Percentiles rank a stretch among this genome's conserved stretches.
Evolutionary conservation across 2,797 vertebrate species (phyloP).

Genomic region (Florisuga fusca): DNA sequence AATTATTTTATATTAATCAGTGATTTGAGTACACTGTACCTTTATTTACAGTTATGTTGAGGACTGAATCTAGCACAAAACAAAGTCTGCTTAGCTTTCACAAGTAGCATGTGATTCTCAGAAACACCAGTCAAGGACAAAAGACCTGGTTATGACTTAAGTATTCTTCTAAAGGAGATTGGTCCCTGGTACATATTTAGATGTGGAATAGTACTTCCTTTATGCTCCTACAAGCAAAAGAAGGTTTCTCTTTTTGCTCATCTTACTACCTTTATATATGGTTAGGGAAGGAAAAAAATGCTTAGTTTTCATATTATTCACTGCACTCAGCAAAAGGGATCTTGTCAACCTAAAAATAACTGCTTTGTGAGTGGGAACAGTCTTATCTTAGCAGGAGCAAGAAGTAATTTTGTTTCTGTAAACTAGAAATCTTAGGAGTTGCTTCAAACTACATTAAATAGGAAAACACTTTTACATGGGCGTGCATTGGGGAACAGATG

Average conservation of each 20-base stretch:
- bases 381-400: neutral
- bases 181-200: neutral
- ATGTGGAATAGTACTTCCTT: neutral
- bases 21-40: neutral
- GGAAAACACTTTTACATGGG: neutral
- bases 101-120: neutral
- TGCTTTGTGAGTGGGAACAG: neutral
- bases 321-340: neutral
- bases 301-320: neutral
- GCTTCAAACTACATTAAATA: neutral
- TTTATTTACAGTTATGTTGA: neutral
- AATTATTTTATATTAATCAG: neutral
- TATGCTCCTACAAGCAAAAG: neutral
- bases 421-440: neutral
- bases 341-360: neutral
- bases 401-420: neutral
- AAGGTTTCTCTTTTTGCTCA: neutral
- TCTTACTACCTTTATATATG: neutral
- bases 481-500: neutral
- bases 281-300: neutral
- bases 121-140: neutral
- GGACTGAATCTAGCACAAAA: neutral
- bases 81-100: neutral
- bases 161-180: neutral
- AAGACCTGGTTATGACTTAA: neutral